A percentile compares a stretch with the other conserved stretches of the same genome.
Conservation (phyloP, 2,888 invertebrate genomes). For the Noctua fimbriata region DNA sequence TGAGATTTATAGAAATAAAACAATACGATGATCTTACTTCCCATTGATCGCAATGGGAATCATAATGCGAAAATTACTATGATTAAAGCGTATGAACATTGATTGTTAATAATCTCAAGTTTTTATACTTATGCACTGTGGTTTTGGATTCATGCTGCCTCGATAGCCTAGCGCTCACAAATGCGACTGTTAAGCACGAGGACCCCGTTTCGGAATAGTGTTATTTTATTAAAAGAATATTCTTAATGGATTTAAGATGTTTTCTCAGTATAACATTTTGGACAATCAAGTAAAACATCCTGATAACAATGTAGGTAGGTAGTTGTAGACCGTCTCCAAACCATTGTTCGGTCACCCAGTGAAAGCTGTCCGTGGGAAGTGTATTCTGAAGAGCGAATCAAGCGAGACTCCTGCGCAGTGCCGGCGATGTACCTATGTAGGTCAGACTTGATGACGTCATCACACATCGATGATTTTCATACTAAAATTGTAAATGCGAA, state of each 20-base stretch:
- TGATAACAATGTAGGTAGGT: background rate
- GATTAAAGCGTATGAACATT: background rate
- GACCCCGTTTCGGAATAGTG: background rate
- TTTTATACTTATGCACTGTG: background rate
- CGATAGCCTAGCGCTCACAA: background rate
- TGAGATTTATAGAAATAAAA: conserved; percentile 7
- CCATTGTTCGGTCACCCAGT: conserved; percentile 45
- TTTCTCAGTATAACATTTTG: background rate
- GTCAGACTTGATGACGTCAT: conserved; percentile 46
- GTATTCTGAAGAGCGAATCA: conserved; percentile 48
- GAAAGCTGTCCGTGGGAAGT: conserved; percentile 54
- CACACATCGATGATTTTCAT: background rate
- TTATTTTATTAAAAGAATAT: background rate
- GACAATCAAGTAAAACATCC: conserved; percentile 3
- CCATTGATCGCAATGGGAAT: background rate
- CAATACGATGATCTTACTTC: background rate
- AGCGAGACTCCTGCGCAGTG: conserved; percentile 51
- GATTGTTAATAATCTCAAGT: background rate
- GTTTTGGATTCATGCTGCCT: background rate
- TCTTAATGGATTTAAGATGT: background rate
- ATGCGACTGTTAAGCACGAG: background rate
- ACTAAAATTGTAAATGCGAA: background rate
- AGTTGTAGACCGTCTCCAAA: background rate
- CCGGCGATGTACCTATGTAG: conserved; percentile 24
- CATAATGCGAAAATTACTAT: background rate